Conservation (phyloP, 1,140 invertebrate species). For the Nymphalis io region DNA sequence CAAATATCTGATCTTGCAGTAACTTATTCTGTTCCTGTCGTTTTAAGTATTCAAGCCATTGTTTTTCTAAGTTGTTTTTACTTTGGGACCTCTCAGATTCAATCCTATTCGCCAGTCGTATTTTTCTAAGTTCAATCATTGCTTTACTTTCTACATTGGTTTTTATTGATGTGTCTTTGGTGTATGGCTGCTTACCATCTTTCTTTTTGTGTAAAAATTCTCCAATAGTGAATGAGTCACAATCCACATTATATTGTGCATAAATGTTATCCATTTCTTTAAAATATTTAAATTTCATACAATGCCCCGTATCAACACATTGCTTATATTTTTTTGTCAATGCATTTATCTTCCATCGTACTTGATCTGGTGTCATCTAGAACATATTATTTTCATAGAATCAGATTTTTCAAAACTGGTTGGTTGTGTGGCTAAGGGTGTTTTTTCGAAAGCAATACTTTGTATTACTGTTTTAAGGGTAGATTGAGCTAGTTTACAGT, state of each 20-base stretch:
- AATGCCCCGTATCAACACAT: slow-evolving; percentile 44
- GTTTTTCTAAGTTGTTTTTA: slow-evolving; percentile 53
- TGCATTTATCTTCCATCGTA: slow-evolving; percentile 55
- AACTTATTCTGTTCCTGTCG: slow-evolving; percentile 45
- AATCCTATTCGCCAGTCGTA: slow-evolving; percentile 50
- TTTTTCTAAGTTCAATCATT: slow-evolving; percentile 52
- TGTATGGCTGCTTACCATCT: slow-evolving; percentile 26
- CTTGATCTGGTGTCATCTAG: slow-evolving; percentile 51
- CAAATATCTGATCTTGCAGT: slow-evolving; percentile 44
- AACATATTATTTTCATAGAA: slow-evolving; percentile 18
- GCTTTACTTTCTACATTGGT: slow-evolving; percentile 44
- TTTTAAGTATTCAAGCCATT: slow-evolving; percentile 55
- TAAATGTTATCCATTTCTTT: slow-evolving; percentile 54
- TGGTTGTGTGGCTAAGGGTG: no score
- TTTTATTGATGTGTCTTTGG: slow-evolving; percentile 7
- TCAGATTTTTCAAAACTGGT: no score
- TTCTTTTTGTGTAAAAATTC: slow-evolving; percentile 44
- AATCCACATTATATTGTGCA: slow-evolving; percentile 48
- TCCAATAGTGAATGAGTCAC: slow-evolving; percentile 39
- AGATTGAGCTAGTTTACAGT: not conserved
- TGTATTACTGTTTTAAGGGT: not conserved
- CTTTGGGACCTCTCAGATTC: slow-evolving; percentile 49
- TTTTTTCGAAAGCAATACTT: not conserved
- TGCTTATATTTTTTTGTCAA: slow-evolving; percentile 55
- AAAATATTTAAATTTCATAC: slow-evolving; percentile 52